Base-by-base conservation (phyloP, 2,113 vertebrate genomes). In the Tachysurus vachellii region DNA sequence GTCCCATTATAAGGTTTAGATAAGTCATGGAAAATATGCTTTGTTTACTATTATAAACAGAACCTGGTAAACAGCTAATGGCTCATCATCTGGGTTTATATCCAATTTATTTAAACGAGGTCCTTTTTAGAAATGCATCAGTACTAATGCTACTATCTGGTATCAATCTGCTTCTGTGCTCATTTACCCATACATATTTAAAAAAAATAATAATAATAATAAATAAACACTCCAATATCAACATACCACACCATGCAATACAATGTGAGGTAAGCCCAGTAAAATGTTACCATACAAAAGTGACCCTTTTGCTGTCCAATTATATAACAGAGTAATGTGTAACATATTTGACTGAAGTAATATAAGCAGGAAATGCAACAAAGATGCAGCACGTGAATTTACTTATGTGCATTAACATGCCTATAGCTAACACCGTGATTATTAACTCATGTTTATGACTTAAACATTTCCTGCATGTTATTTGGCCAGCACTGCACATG, bases 11-110 rank as follows among this genome's bases (percentile, higher is more conserved):
- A 88, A 80, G 82, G 66, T 84, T 53, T 84, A 77, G 89, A 92
- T 92, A 91, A 92, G 87, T 66, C 82, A 79, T 89, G 91, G 92
- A 92, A 93, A 91, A 88, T 91, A 87, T 90, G 87, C 71, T 47
- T 54, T 87, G 80, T 76, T 81, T 81, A 59, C 31, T 76, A 17
- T 23, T 26, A 87, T 85, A 85, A 50, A 82, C 4, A 31, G 61
- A n/a, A 31, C 42, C 57, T 73, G 53, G n/a, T 62, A 82, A 86
- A 84, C 61, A 83, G 16, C 36, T n/a, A 26, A 79, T 53, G 26
- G 26, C 42, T 50, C 26, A 16, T 64, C 71, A 77, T 50, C 21
- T 85, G 7, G 54, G 53, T 71, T 70, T 62, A 81, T 61, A 2
- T 31, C 8, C 8, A 62, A 2, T n/a, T 13, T 26, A 26, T 76